Evolutionary conservation across 2,888 invertebrate genomes (phyloP), one percentile per base, ranked within the genome.

Genomic region (Tortricodes alternella): DNA sequence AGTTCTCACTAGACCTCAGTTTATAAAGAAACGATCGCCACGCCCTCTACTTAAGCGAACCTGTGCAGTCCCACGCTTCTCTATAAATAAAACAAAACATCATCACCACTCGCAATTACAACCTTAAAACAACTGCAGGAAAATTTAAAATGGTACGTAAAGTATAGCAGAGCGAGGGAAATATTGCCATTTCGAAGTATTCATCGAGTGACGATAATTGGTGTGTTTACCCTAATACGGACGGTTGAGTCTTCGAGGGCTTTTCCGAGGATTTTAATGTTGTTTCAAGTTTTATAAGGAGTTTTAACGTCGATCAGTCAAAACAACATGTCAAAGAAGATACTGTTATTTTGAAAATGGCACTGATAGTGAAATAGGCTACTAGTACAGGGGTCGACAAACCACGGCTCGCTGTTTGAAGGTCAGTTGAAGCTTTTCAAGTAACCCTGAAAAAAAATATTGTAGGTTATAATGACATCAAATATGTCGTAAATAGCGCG

Each of bases 1-100:
- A 29, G 29, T 11, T n/a, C n/a, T n/a, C n/a, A n/a, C n/a, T n/a
- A n/a, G n/a, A n/a, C n/a, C n/a, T n/a, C 19, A 18, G 18, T 46
- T 23, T 18, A 46, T 53, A 39, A 53, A 53, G 46, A 43, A 41
- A 34, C 39, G 18, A 46, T 8, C 23, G 53, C 32, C 18, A 39
- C 53, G 53, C 53, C 53, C 46, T 34, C 53, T 48, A 46, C 32
- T 35, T 39, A 34, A 32, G 23, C 43, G 32, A 39, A 39, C 37
- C 46, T 39, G 46, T 13, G n/a, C 29, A 32, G 32, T 53, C 53
- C 34, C 53, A 53, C 53, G 53, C 46, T 34, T 46, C 3, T 29
- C 9, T 18, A 35, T 53, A 48, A 53, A 53, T 53, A 48, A 48
- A 39, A 41, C 24, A 41, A 24, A 9, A 24, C 2, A 15, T n/a